Evolutionary conservation across 2,113 vertebrate species (phyloP).

Genomic region (Stegostoma tigrinum): DNA sequence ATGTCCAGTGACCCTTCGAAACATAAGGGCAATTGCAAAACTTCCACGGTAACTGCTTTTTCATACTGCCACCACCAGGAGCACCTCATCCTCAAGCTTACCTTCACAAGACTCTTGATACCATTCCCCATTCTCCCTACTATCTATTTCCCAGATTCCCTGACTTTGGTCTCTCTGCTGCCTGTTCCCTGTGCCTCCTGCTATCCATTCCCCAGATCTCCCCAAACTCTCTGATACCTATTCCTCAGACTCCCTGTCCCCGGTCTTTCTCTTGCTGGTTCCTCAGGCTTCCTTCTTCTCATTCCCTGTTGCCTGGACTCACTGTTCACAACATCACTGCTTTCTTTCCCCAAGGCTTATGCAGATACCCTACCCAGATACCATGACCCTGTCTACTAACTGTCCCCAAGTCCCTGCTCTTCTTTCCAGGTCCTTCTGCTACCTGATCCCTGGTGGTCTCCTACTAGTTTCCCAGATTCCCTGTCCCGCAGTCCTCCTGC

Average conservation of each 20-base stretch:
- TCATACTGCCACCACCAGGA: too few species aligned
- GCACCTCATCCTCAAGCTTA: too few species aligned
- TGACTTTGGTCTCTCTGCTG: background rate
- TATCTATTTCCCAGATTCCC: background rate
- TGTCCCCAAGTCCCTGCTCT: too few species aligned
- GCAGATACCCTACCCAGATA: background rate
- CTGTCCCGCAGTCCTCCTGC: background rate
- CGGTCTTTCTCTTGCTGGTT: background rate
- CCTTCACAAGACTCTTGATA: too few species aligned
- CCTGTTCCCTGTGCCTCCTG: background rate
- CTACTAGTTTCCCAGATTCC: background rate
- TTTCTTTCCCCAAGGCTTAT: background rate
- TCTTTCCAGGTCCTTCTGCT: background rate
- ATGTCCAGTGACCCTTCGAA: too few species aligned
- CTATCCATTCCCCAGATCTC: background rate
- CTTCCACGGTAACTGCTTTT: too few species aligned
- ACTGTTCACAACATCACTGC: too few species aligned
- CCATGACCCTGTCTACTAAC: background rate
- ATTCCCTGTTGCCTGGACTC: too few species aligned
- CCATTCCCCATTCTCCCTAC: background rate
- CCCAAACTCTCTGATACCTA: too few species aligned
- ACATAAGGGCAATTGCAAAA: too few species aligned
- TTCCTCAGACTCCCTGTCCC: too few species aligned
- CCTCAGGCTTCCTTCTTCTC: too few species aligned
- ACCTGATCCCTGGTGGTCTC: background rate